phyloP scores from a whole-genome alignment of 2,888 invertebrate species.

The Athripsodes cinereus region DNA sequence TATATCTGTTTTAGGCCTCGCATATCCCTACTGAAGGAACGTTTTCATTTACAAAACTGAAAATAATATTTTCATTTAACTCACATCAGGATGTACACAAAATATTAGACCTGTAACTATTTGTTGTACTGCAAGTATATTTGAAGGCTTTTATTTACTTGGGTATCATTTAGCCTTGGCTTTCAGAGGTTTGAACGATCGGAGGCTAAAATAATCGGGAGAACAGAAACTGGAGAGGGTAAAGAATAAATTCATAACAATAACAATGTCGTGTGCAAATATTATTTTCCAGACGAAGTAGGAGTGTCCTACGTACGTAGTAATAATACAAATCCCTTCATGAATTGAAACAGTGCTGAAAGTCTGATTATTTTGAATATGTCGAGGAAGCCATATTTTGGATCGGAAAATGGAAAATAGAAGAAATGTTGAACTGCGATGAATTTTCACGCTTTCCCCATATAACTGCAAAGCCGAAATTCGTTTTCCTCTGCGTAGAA shows the following conservation, averaged over 20 bases:
- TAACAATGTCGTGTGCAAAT: too few species aligned
- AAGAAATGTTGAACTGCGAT: not conserved
- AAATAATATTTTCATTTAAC: too few species aligned
- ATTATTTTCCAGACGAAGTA: too few species aligned
- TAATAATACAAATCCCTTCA: too few species aligned
- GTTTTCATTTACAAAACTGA: too few species aligned
- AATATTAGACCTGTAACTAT: too few species aligned
- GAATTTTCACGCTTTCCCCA: slow-evolving; percentile 19
- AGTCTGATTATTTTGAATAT: too few species aligned
- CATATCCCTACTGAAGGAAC: not conserved
- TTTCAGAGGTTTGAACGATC: slow-evolving; percentile 4
- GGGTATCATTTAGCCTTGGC: not conserved
- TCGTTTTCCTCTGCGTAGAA: slow-evolving; percentile 27
- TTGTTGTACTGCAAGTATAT: not conserved
- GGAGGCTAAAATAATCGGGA: slow-evolving; percentile 19
- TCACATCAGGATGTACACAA: too few species aligned
- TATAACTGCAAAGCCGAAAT: slow-evolving; percentile 25
- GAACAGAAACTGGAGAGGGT: slow-evolving; percentile 4
- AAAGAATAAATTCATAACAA: not conserved
- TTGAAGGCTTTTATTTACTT: not conserved
- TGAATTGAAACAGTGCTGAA: too few species aligned
- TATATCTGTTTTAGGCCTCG: not conserved
- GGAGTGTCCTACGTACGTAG: too few species aligned
- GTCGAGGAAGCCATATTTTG: slow-evolving; percentile 3
- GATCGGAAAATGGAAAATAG: slow-evolving; percentile 7